Percentiles rank a stretch among this genome's conserved stretches.
phyloP scores from a whole-genome alignment of 1,140 invertebrate species.

The Conus betulinus region DNA sequence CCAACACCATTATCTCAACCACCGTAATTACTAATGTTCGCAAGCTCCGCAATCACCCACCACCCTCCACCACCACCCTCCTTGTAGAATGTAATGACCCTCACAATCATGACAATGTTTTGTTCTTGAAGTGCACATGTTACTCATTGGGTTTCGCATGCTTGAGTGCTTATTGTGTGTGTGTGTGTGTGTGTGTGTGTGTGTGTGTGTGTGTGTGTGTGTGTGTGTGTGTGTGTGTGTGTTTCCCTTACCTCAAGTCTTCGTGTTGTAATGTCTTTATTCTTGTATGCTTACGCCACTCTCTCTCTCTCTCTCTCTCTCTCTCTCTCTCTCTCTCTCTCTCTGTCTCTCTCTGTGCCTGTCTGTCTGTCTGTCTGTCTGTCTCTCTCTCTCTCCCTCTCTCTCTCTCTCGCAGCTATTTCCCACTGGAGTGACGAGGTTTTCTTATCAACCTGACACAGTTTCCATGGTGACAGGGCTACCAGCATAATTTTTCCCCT shows the following conservation, averaged over 20 bases:
- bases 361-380: not conserved
- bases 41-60: too few relatives aligned
- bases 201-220: conserved; percentile 10
- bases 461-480: too few relatives aligned
- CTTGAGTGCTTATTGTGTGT: conserved; percentile 3
- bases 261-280: not conserved
- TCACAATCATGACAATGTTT: too few relatives aligned
- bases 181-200: conserved; percentile 7
- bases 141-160: not conserved
- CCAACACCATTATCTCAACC: too few relatives aligned
- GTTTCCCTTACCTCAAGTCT: not conserved
- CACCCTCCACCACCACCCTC: too few relatives aligned
- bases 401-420: too few relatives aligned
- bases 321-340: not conserved
- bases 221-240: conserved; percentile 3
- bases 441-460: too few relatives aligned
- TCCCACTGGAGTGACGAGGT: too few relatives aligned
- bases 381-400: not conserved
- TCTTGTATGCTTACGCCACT: not conserved
- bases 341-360: not conserved
- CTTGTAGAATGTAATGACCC: too few relatives aligned
- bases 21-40: too few relatives aligned
- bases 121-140: not conserved
- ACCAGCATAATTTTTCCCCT: too few relatives aligned
- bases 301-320: not conserved